Percentiles rank a stretch among this genome's conserved stretches.
Evolutionary conservation across 2,797 vertebrate genomes (phyloP).

Genomic region (Dicrostonyx torquatus): DNA sequence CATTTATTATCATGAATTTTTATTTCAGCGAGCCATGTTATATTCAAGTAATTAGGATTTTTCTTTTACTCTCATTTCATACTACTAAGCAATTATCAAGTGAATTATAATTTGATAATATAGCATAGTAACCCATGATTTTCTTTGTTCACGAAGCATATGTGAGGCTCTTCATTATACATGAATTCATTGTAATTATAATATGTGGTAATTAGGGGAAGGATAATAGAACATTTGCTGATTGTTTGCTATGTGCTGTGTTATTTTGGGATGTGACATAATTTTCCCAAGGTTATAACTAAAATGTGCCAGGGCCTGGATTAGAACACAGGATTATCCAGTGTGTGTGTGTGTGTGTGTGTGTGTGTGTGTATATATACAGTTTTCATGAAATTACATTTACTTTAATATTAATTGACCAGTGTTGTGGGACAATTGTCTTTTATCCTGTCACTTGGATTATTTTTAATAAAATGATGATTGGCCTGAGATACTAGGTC

Average conservation of each 20-base stretch:
- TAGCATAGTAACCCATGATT: background rate
- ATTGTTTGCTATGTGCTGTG: background rate
- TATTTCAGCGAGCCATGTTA: background rate
- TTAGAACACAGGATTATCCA: background rate
- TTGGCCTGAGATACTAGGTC: too few relatives aligned
- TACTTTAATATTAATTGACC: background rate
- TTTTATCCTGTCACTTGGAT: too few relatives aligned
- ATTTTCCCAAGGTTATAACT: slow-evolving; percentile 25
- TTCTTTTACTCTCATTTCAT: background rate
- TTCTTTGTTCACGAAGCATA: background rate
- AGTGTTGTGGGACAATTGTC: too few relatives aligned
- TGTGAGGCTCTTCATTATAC: background rate
- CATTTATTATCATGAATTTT: background rate
- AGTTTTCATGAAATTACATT: slow-evolving; percentile 10
- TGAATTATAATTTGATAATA: slow-evolving; percentile 32
- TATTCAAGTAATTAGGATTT: background rate
- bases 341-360: background rate
- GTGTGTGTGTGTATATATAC: background rate
- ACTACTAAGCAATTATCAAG: background rate
- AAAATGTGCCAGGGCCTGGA: background rate
- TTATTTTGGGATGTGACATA: background rate
- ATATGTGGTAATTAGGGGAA: background rate
- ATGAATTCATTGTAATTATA: slow-evolving; percentile 41
- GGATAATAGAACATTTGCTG: background rate
- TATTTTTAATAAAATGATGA: too few relatives aligned